phyloP scores from a whole-genome alignment of 2,113 vertebrate species.

The Tachycineta bicolor region DNA sequence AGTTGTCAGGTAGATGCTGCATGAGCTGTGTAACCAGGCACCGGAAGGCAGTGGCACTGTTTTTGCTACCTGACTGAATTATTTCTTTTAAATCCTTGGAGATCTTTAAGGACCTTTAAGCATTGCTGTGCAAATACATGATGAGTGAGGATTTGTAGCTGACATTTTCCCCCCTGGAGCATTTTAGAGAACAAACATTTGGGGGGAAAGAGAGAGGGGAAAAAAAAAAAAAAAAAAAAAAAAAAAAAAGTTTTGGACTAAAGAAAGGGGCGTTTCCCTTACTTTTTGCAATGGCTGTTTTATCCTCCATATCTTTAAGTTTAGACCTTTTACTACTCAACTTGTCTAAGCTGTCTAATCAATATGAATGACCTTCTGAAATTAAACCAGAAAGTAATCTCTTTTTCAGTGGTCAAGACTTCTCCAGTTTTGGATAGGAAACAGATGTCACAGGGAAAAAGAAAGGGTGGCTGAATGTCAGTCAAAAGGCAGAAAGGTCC shows the following conservation, averaged over 20 bases:
- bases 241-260: not conserved
- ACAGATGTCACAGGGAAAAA: not conserved
- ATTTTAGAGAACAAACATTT: conserved; percentile 15
- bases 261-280: not conserved
- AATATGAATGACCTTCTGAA: not conserved
- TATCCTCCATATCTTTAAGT: not conserved
- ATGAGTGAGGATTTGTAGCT: conserved; percentile 22
- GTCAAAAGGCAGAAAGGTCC: not conserved
- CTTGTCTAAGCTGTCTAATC: not conserved
- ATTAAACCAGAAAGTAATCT: not conserved
- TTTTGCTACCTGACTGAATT: not conserved
- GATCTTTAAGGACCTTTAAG: conserved; percentile 26
- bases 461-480: not conserved
- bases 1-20: not conserved
- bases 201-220: not conserved
- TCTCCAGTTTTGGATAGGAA: not conserved
- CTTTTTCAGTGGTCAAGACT: not conserved
- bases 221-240: not conserved
- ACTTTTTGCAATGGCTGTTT: not conserved
- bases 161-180: conserved; percentile 43
- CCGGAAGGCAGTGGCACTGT: not conserved
- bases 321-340: not conserved
- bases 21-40: not conserved
- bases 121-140: conserved; percentile 7
- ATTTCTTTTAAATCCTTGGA: conserved; percentile 8